These are phyloP conservation scores for Morphnarchus princeps DNA, from an alignment of 2,113 vertebrate genomes.

Conservation along the genomic window DNA sequence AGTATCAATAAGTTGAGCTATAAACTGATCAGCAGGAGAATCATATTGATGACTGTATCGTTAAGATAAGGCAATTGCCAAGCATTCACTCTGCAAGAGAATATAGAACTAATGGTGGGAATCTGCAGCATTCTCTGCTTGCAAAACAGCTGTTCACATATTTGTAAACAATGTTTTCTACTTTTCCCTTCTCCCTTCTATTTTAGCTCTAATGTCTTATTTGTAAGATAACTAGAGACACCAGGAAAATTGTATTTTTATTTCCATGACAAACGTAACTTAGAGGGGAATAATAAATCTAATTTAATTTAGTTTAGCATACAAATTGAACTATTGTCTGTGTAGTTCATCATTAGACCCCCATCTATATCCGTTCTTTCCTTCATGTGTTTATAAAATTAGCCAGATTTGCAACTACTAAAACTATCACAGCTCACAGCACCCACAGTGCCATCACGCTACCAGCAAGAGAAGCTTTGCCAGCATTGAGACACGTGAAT, in stretches of 20 bases:
- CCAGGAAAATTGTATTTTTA: neutral
- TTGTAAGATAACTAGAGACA: neutral
- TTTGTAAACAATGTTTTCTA: neutral
- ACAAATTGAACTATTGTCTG: neutral
- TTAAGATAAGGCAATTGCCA: neutral
- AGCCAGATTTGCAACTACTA: neutral
- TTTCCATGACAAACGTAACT: neutral
- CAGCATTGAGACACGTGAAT: neutral
- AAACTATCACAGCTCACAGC: neutral
- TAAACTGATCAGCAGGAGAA: neutral
- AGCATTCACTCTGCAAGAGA: neutral
- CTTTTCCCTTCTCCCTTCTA: neutral
- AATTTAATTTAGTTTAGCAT: neutral
- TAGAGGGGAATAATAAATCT: neutral
- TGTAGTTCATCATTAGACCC: neutral
- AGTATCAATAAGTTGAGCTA: neutral
- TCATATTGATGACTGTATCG: neutral
- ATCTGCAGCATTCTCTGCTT: neutral
- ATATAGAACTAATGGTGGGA: neutral
- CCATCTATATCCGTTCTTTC: neutral
- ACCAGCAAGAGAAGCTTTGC: neutral
- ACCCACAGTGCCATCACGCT: neutral
- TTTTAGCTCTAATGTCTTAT: neutral
- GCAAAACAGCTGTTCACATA: neutral
- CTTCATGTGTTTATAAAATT: neutral